Percentiles rank a stretch among this genome's conserved stretches.
phyloP scores from a whole-genome alignment of 1,140 invertebrate genomes.

The Drosophila ohnishii region DNA sequence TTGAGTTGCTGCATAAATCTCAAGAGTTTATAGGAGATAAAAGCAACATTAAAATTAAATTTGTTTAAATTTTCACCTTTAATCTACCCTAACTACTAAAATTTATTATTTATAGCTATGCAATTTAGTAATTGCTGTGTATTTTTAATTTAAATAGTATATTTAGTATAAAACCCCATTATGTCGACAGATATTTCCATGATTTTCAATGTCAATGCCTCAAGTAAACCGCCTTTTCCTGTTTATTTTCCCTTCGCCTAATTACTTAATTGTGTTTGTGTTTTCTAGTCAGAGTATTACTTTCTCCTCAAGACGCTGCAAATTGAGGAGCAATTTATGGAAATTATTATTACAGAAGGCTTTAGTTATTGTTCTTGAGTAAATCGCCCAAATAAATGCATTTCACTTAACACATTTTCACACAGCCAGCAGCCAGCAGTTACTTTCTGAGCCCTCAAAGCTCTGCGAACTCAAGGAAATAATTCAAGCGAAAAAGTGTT shows the following conservation, averaged over 20 bases:
- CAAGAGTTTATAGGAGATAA: background rate
- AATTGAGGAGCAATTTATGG: background rate
- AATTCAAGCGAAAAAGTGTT: constrained; percentile 24
- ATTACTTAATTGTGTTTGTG: constrained; percentile 4
- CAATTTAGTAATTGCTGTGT: background rate
- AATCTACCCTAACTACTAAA: no score
- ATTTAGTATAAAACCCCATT: background rate
- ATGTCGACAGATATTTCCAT: background rate
- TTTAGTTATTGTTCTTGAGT: constrained; percentile 8
- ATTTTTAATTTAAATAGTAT: background rate
- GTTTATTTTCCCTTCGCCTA: constrained; percentile 10
- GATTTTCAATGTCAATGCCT: no score
- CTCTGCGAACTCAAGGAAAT: constrained; percentile 2
- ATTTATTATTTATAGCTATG: background rate
- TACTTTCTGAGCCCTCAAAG: constrained; percentile 15
- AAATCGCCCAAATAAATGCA: constrained; percentile 12
- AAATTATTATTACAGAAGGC: background rate
- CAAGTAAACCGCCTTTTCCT: background rate
- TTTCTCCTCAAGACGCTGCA: background rate
- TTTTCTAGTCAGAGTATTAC: background rate
- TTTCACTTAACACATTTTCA: constrained; percentile 28
- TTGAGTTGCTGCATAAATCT: constrained; percentile 8
- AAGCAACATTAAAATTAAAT: background rate
- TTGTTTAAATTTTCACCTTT: background rate
- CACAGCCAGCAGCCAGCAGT: background rate